Evolutionary conservation across 35 echinoderm and acorn worm genomes (phyloP).

Genomic region (Apostichopus californicus): DNA sequence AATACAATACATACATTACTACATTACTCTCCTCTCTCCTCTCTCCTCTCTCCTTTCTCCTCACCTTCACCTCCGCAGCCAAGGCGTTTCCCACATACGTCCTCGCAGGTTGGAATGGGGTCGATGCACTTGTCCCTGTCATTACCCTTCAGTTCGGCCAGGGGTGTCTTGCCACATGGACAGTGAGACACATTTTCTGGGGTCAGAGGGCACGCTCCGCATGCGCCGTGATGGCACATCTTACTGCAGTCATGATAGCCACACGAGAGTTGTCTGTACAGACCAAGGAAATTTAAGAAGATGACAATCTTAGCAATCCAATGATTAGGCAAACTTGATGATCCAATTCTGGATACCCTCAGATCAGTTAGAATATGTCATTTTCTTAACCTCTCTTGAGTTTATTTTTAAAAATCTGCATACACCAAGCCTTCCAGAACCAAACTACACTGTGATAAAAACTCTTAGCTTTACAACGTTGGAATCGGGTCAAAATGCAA

Average conservation of each 20-base stretch:
- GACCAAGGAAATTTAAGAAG: not conserved
- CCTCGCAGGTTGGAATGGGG: slow-evolving; percentile 85
- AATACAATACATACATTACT: too few relatives aligned
- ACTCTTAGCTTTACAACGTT: too few relatives aligned
- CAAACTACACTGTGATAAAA: too few relatives aligned
- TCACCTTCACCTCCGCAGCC: slow-evolving; percentile 84
- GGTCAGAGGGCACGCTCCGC: slow-evolving; percentile 69
- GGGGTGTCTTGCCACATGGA: slow-evolving; percentile 81
- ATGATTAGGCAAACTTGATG: too few relatives aligned
- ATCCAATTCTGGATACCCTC: not conserved
- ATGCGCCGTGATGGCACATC: slow-evolving; percentile 74
- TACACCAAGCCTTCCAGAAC: too few relatives aligned
- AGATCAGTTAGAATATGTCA: too few relatives aligned
- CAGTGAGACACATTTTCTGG: slow-evolving; percentile 76
- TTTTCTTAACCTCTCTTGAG: too few relatives aligned
- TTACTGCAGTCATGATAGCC: slow-evolving; percentile 74
- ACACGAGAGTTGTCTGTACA: slow-evolving; percentile 72
- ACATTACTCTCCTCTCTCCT: not conserved
- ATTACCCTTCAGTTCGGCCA: slow-evolving; percentile 43
- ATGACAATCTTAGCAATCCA: not conserved
- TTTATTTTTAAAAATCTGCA: too few relatives aligned
- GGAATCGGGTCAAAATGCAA: too few relatives aligned
- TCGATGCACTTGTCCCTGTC: slow-evolving; percentile 72
- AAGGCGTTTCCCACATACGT: slow-evolving; percentile 68
- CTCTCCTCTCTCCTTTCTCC: not conserved